Conservation (phyloP, 2,888 invertebrate species). For the Octonoba sinensis region DNA sequence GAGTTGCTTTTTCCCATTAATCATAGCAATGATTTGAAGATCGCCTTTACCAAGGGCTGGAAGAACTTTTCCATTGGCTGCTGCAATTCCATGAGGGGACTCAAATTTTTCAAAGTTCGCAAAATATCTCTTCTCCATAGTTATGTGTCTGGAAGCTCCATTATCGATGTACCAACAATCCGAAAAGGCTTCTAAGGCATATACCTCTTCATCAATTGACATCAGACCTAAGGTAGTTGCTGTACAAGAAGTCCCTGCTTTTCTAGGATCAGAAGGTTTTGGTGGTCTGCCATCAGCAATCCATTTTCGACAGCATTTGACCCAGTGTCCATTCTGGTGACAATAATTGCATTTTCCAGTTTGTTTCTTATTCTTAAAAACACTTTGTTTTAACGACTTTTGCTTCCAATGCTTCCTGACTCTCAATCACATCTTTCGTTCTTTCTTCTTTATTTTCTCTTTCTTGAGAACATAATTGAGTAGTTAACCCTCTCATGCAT, state of each 20-base stretch:
- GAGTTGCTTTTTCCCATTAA: constrained; percentile 5
- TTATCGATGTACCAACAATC: constrained; percentile 31
- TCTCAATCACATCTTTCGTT: background rate
- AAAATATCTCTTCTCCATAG: constrained; percentile 8
- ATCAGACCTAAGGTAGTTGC: background rate
- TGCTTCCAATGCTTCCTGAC: background rate
- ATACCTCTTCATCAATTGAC: background rate
- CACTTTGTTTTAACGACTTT: background rate
- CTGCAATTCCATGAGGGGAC: background rate
- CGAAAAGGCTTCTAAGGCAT: background rate
- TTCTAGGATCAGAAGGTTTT: constrained; percentile 3
- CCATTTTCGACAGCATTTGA: constrained; percentile 22
- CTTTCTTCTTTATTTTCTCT: background rate
- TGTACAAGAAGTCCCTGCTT: background rate
- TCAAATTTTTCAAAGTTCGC: constrained; percentile 18
- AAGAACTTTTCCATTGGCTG: constrained; percentile 21
- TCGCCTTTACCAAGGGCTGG: constrained; percentile 31
- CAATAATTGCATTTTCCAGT: constrained; percentile 35
- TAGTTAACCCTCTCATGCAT: no score
- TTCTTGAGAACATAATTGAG: constrained; percentile 35
- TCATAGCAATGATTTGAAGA: constrained; percentile 13
- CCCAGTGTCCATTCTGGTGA: constrained; percentile 37
- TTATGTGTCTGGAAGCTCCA: constrained; percentile 36
- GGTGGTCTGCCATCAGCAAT: constrained; percentile 30
- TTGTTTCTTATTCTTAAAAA: background rate